Percentiles rank a stretch among this genome's conserved stretches.
These are phyloP conservation scores for Argya squamiceps DNA, from an alignment of 2,797 vertebrate species.

Conservation along the genomic window DNA sequence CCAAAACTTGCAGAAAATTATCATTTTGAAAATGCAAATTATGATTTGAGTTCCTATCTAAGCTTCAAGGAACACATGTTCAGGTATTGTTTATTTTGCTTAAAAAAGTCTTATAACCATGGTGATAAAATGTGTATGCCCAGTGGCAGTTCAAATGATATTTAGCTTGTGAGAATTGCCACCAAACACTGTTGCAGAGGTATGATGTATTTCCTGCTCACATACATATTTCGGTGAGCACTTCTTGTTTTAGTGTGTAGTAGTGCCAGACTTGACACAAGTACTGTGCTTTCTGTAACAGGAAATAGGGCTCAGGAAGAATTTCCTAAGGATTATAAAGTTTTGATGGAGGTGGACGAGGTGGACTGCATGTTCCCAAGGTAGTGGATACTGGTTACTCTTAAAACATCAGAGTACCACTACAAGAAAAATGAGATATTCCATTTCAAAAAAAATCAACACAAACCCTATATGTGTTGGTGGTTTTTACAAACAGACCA, in stretches of 20 bases:
- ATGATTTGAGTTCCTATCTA: neutral
- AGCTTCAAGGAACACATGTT: neutral
- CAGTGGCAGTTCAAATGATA: neutral
- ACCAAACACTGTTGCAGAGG: neutral
- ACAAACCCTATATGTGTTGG: too few relatives aligned
- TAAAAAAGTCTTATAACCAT: neutral
- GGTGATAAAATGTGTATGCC: neutral
- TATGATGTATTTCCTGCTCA: neutral
- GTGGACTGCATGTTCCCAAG: neutral
- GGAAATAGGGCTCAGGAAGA: neutral
- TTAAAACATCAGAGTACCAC: neutral
- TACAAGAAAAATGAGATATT: neutral
- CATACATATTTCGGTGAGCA: fast-evolving
- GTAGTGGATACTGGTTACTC: neutral
- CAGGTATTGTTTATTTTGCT: neutral
- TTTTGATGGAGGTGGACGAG: fast-evolving
- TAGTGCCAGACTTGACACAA: neutral
- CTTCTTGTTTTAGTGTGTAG: neutral
- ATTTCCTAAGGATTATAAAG: neutral
- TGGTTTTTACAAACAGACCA: too few relatives aligned
- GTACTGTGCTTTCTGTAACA: neutral
- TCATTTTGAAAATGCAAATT: neutral
- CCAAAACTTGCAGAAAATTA: neutral
- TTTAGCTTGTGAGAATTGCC: neutral
- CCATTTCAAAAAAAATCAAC: neutral